Conservation (phyloP, 37 sponge, comb jelly and placozoan genomes). For the Chondrosia reniformis region DNA sequence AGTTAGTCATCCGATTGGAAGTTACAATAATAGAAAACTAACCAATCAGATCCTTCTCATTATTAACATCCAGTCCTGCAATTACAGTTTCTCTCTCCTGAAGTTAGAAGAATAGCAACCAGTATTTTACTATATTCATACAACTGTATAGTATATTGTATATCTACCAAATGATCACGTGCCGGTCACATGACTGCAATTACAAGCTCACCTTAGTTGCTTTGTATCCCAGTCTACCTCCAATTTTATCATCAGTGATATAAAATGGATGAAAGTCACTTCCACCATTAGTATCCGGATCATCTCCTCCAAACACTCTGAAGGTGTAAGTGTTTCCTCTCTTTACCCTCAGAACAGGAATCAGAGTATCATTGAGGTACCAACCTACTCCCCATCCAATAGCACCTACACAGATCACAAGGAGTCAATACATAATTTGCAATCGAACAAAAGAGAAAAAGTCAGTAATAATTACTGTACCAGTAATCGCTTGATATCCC, state of each 20-base stretch:
- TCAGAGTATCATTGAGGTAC: conserved; percentile 30
- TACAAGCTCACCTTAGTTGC: conserved; percentile 6
- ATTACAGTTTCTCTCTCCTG: too few relatives aligned
- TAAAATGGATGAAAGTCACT: conserved; percentile 26
- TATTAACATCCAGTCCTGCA: too few relatives aligned
- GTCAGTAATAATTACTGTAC: too few relatives aligned
- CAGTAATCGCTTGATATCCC: conserved; percentile 63
- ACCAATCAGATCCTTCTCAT: background rate
- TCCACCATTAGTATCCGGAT: background rate
- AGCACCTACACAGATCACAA: background rate
- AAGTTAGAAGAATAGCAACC: too few relatives aligned
- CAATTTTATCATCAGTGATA: conserved; percentile 1
- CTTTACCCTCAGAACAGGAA: conserved; percentile 20
- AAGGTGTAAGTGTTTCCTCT: conserved; percentile 26
- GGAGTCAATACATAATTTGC: too few relatives aligned
- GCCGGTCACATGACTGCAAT: too few relatives aligned
- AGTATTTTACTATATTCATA: too few relatives aligned
- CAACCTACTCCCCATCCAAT: conserved; percentile 25
- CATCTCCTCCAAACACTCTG: conserved; percentile 18
- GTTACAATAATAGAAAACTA: conserved; percentile 24
- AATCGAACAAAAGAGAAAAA: too few relatives aligned
- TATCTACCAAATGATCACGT: too few relatives aligned
- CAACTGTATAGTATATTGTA: too few relatives aligned
- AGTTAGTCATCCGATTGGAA: background rate
- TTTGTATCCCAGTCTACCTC: background rate